A percentile compares a stretch with the other conserved stretches of the same genome.
phyloP scores from a whole-genome alignment of 2,888 invertebrate species.

The Balanococcus diminutus region DNA sequence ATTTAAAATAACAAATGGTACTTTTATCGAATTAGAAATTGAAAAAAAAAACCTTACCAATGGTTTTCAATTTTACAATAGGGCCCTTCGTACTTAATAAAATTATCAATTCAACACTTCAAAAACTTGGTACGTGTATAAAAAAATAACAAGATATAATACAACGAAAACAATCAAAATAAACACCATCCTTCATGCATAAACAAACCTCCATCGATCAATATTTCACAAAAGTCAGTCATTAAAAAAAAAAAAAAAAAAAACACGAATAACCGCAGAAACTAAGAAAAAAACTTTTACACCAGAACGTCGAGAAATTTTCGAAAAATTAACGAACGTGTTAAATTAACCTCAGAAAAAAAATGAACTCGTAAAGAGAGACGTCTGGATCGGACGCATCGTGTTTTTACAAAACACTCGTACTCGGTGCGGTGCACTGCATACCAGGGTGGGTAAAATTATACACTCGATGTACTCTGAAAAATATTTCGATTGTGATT shows the following conservation, averaged over 20 bases:
- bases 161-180: constrained; percentile 23
- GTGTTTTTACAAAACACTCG: background rate
- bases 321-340: background rate
- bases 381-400: background rate
- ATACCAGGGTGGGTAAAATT: background rate
- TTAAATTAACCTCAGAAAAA: background rate
- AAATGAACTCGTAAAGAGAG: background rate
- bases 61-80: background rate
- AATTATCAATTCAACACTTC: background rate
- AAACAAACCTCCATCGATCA: background rate
- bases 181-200: background rate
- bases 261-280: background rate
- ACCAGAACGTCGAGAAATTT: background rate
- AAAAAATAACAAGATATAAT: constrained; percentile 2
- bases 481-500: constrained; percentile 46
- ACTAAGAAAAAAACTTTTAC: background rate
- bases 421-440: no score
- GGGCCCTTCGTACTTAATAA: background rate
- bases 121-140: background rate
- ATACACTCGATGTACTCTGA: background rate
- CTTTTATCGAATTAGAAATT: background rate
- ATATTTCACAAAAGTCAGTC: background rate
- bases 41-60: background rate
- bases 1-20: background rate
- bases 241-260: background rate